These are phyloP conservation scores for Drosophila watanabei DNA, from an alignment of 1,140 invertebrate species.

Conservation along the genomic window DNA sequence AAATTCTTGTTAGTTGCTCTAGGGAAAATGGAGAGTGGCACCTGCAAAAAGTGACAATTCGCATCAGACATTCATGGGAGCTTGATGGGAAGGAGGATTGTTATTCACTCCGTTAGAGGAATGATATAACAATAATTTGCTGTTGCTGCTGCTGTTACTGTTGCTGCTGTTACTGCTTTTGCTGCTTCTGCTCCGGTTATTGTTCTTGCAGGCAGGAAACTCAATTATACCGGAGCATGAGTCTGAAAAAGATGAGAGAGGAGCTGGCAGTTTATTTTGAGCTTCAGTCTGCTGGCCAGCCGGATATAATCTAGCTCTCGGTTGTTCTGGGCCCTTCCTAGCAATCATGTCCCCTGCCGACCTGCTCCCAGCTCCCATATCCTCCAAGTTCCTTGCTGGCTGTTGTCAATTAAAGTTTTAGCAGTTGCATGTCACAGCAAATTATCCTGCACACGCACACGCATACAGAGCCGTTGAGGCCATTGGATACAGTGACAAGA, in stretches of 20 bases:
- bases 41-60: conserved; percentile 55
- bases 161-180: conserved; percentile 1
- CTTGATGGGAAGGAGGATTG: conserved; percentile 30
- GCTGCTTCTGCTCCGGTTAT: conserved; percentile 30
- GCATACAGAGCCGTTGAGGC: conserved; percentile 8
- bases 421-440: conserved; percentile 72
- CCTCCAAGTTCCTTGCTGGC: conserved; percentile 4
- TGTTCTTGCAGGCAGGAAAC: conserved; percentile 47
- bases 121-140: conserved; percentile 45
- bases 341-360: conserved; percentile 15
- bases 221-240: conserved; percentile 38
- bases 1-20: conserved; percentile 37
- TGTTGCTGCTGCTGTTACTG: conserved; percentile 8
- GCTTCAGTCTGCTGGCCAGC: conserved; percentile 1
- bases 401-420: conserved; percentile 74
- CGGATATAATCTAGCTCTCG: conserved; percentile 26
- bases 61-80: conserved; percentile 65
- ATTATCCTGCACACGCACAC: conserved; percentile 60
- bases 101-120: conserved; percentile 20
- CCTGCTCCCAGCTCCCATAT: neutral
- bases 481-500: conserved; percentile 35
- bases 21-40: conserved; percentile 9
- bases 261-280: conserved; percentile 17
- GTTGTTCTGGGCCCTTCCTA: conserved; percentile 10
- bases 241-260: conserved; percentile 37